phyloP scores from a whole-genome alignment of 2,113 vertebrate species.

The Nipponia nippon region DNA sequence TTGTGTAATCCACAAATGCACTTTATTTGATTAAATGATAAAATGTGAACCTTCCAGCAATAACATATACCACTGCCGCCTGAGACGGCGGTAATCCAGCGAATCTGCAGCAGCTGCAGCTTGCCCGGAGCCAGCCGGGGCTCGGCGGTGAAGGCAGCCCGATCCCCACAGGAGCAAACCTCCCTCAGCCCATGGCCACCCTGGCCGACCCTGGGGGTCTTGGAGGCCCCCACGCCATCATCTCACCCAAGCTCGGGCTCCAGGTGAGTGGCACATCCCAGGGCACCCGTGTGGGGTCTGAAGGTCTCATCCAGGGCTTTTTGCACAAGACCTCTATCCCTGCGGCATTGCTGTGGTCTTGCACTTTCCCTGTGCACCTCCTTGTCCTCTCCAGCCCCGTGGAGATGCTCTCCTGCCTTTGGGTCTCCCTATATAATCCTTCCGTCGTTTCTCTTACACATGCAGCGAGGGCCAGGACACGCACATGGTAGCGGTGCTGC shows the following conservation, averaged over 20 bases:
- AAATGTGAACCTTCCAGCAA: slow-evolving; percentile 44
- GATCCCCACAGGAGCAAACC: fast-evolving
- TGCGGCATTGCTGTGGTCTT: fast-evolving
- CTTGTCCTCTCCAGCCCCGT: neutral
- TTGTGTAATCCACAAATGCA: slow-evolving; percentile 58
- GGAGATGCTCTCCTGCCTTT: neutral
- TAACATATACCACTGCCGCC: neutral
- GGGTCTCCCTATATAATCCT: neutral
- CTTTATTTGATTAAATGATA: slow-evolving; percentile 68
- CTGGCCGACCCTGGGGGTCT: neutral
- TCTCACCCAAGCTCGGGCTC: fast-evolving
- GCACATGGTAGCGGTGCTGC: neutral
- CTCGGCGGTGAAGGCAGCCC: neutral
- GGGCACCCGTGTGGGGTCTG: neutral
- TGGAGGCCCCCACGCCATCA: neutral
- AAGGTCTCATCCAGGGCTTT: neutral
- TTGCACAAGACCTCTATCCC: neutral
- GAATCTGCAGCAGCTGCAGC: neutral
- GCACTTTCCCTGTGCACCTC: neutral
- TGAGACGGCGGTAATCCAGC: neutral
- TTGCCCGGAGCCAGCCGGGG: fast-evolving
- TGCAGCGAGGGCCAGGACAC: fast-evolving
- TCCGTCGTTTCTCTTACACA: fast-evolving
- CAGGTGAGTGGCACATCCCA: neutral
- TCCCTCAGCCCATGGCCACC: neutral